A percentile compares a stretch with the other conserved stretches of the same genome.
phyloP scores from a whole-genome alignment of 2,797 vertebrate genomes.

The Hemitrygon akajei region DNA sequence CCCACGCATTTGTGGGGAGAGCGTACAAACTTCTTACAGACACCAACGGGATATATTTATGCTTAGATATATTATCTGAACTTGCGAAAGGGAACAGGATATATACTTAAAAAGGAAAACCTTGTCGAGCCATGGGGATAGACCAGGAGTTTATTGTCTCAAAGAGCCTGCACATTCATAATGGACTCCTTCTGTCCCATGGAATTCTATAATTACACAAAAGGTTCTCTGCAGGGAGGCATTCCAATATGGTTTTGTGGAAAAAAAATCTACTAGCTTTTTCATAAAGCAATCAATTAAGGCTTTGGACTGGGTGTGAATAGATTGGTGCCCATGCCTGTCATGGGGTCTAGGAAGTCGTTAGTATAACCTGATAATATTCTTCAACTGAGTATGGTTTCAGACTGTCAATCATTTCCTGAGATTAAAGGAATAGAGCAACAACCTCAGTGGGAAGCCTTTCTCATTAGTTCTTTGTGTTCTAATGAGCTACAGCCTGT shows the following conservation, averaged over 20 bases:
- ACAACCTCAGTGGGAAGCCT: background rate
- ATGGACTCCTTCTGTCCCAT: background rate
- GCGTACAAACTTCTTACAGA: too few species aligned
- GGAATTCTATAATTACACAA: background rate
- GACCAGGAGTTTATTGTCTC: background rate
- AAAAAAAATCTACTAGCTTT: background rate
- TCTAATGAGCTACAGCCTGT: slow-evolving; percentile 16
- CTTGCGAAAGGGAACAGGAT: too few species aligned
- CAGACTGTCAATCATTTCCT: background rate
- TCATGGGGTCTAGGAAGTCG: background rate
- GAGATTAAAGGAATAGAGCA: background rate
- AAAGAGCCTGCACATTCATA: background rate
- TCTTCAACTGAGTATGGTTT: background rate
- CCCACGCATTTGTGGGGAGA: too few species aligned
- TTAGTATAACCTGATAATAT: background rate
- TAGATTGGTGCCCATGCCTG: background rate
- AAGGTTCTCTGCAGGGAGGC: background rate
- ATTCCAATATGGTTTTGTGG: background rate
- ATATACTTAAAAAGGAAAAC: background rate
- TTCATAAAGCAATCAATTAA: background rate
- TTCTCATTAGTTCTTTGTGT: background rate
- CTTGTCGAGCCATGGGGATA: background rate
- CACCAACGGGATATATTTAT: too few species aligned
- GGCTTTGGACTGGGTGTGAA: background rate
- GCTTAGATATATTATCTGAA: too few species aligned